Conservation (phyloP, 2,888 invertebrate species). For the Netelia melanura region DNA sequence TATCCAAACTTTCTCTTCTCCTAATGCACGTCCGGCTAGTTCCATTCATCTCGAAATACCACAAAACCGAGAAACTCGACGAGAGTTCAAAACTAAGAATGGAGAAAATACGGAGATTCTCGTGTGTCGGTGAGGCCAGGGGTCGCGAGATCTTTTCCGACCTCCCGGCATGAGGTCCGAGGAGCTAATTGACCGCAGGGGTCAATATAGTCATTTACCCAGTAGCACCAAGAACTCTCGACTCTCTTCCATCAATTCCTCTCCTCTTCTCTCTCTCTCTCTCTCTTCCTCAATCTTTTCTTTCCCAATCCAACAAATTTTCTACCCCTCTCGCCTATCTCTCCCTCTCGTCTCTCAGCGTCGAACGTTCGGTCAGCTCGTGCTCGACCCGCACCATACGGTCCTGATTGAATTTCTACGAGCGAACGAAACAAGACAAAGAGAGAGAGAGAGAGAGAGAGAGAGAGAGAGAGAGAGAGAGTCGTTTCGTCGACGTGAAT, state of each 20-base stretch:
- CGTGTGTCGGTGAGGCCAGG: conserved; percentile 18
- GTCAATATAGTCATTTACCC: conserved; percentile 75
- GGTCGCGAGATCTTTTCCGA: conserved; percentile 39
- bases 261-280: conserved; percentile 65
- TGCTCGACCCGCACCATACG: conserved; percentile 63
- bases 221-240: conserved; percentile 57
- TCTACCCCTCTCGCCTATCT: conserved; percentile 63
- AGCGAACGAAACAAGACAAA: not conserved
- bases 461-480: conserved; percentile 24
- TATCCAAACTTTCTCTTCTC: conserved; percentile 52
- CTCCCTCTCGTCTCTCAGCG: conserved; percentile 63
- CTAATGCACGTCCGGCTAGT: conserved; percentile 16
- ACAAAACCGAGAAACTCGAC: conserved; percentile 54
- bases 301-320: conserved; percentile 57
- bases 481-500: conserved; percentile 50
- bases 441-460: conserved; percentile 5
- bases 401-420: conserved; percentile 78
- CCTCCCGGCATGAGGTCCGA: conserved; percentile 67
- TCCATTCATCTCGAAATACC: conserved; percentile 44
- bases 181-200: conserved; percentile 74
- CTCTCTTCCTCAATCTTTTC: conserved; percentile 65
- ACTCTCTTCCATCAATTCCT: conserved; percentile 62
- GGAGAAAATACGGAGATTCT: conserved; percentile 38
- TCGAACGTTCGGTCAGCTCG: conserved; percentile 51
- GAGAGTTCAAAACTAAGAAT: conserved; percentile 30